Conservation (phyloP, 1,140 invertebrate species). For the Drosophila orena region DNA sequence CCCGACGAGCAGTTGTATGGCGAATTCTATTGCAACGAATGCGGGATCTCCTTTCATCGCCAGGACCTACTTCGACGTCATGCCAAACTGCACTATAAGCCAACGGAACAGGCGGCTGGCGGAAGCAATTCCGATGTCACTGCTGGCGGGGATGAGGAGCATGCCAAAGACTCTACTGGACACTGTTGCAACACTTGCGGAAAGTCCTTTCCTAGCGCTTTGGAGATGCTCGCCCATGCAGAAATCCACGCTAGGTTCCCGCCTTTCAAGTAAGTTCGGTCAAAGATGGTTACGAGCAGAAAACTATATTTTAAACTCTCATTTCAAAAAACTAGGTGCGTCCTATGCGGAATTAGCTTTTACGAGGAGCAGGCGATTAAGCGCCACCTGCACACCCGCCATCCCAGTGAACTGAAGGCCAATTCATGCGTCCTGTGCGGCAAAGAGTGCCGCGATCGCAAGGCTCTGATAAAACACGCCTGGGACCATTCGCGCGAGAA, state of each 20-base stretch:
- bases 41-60: slow-evolving; percentile 90
- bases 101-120: slow-evolving; percentile 4
- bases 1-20: slow-evolving; percentile 88
- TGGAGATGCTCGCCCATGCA: slow-evolving; percentile 91
- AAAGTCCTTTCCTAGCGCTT: slow-evolving; percentile 89
- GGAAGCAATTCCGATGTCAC: slow-evolving; percentile 3
- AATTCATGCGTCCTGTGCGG: slow-evolving; percentile 88
- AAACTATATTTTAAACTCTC: not conserved
- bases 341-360: slow-evolving; percentile 80
- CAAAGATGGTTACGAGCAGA: not conserved
- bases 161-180: slow-evolving; percentile 51
- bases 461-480: slow-evolving; percentile 89
- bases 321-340: slow-evolving; percentile 52
- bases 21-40: slow-evolving; percentile 91
- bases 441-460: slow-evolving; percentile 89
- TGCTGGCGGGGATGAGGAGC: slow-evolving; percentile 72
- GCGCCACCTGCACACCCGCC: slow-evolving; percentile 69
- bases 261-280: slow-evolving; percentile 85
- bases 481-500: slow-evolving; percentile 88
- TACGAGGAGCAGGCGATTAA: slow-evolving; percentile 81
- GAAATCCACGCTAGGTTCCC: slow-evolving; percentile 89
- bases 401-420: slow-evolving; percentile 73
- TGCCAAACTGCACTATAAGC: slow-evolving; percentile 86
- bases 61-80: slow-evolving; percentile 90
- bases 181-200: slow-evolving; percentile 90